phyloP scores from a whole-genome alignment of 1,140 invertebrate genomes.

The Gonioctena quinquepunctata region DNA sequence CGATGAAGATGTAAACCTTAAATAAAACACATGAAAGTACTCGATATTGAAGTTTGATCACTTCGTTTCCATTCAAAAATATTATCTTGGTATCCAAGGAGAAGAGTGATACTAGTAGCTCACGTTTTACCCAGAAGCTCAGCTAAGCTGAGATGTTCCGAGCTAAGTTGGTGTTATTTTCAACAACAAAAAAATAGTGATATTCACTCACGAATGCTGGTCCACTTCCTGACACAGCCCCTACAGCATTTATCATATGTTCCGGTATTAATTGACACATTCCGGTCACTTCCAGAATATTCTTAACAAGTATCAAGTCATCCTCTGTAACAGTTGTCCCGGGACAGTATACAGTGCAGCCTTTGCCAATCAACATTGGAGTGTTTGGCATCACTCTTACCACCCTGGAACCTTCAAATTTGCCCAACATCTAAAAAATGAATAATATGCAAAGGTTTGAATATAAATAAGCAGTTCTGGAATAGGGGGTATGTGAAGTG shows the following conservation, averaged over 20 bases:
- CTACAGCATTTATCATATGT: conserved; percentile 78
- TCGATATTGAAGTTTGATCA: too few species aligned
- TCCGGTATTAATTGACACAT: conserved; percentile 81
- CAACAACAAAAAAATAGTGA: too few species aligned
- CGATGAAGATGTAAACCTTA: conserved; percentile 85
- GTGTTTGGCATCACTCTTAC: conserved; percentile 94
- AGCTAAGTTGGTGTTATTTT: too few species aligned
- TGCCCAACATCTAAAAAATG: conserved; percentile 50
- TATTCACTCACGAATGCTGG: conserved; percentile 85
- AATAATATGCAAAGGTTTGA: too few species aligned
- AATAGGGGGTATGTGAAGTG: too few species aligned
- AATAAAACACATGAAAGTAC: conserved; percentile 41
- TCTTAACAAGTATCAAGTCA: conserved; percentile 66
- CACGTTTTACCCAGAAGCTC: too few species aligned
- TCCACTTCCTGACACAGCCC: conserved; percentile 83
- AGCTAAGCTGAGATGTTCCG: too few species aligned
- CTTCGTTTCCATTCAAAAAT: too few species aligned
- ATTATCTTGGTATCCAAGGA: too few species aligned
- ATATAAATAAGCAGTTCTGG: too few species aligned
- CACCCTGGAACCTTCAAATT: conserved; percentile 63
- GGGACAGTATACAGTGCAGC: conserved; percentile 74
- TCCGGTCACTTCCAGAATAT: conserved; percentile 77
- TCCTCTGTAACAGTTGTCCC: conserved; percentile 60
- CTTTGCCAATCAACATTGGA: conserved; percentile 81
- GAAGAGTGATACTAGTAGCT: too few species aligned